Conservation (phyloP, 2,113 vertebrate genomes). For the Eptesicus fuscus region DNA sequence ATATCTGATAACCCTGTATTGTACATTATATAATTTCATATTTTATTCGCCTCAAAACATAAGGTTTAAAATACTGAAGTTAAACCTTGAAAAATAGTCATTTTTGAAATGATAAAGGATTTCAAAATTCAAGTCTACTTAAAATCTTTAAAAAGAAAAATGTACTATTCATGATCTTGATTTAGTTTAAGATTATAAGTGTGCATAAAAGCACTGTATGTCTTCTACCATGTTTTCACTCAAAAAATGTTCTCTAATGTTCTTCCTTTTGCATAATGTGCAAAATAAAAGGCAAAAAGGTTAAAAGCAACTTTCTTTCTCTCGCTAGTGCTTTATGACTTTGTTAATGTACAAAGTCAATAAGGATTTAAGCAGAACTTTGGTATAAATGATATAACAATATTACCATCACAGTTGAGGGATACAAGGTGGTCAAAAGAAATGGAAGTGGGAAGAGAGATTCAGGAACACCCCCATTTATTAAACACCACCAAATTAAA, state of each 20-base stretch:
- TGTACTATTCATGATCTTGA: conserved; percentile 72
- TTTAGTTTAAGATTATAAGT: conserved; percentile 77
- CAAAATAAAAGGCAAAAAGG: conserved; percentile 95
- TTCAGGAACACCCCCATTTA: conserved; percentile 82
- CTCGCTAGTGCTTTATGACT: conserved; percentile 88
- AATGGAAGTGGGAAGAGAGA: conserved; percentile 72
- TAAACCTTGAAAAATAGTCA: conserved; percentile 79
- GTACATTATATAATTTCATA: conserved; percentile 77
- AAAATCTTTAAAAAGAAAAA: conserved; percentile 57
- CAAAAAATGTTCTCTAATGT: conserved; percentile 79
- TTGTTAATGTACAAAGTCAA: conserved; percentile 80
- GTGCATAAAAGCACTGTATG: conserved; percentile 83
- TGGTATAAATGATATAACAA: conserved; percentile 88
- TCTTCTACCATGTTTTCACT: conserved; percentile 79
- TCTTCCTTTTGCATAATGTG: conserved; percentile 89
- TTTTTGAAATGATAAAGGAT: conserved; percentile 72
- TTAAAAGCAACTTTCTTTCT: conserved; percentile 85
- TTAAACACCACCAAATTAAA: conserved; percentile 81
- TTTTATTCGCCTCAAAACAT: conserved; percentile 77
- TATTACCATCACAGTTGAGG: conserved; percentile 81
- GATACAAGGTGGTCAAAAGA: conserved; percentile 60
- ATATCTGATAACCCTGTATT: conserved; percentile 80
- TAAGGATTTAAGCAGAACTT: conserved; percentile 89
- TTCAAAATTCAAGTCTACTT: conserved; percentile 64
- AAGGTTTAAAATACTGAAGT: conserved; percentile 75